Base-by-base conservation (phyloP, 2,797 vertebrate species). In the Prunella strophiata region DNA sequence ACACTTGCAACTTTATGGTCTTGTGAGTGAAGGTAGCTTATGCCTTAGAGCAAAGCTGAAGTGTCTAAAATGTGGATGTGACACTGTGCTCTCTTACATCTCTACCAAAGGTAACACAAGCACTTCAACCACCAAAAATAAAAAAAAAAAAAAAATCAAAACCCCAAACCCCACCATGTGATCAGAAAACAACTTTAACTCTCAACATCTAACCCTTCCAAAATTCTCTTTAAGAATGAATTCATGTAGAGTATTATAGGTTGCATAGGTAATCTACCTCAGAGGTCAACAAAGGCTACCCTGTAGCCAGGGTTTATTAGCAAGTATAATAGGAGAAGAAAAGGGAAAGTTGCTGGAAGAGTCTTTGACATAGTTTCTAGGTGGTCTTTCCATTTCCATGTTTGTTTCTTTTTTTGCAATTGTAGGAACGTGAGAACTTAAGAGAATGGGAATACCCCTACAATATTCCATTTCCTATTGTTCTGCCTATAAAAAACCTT, bases 241-340 rank as follows among this genome's bases (percentile, higher is more conserved):
- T 96, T 91, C 54, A 91, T 94, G 95, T 91, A 91, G 88, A 96
- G 65, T 82, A 81, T 96, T 95, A 95, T 45, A 94, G 95, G 96
- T 97, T 98, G 98, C 98, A 98, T 98, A 98, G 98, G 98, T 98
- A 96, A 97, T 95, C 97, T 97, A 98, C 96, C 93, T 96, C 97
- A 97, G 97, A 98, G 98, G 97, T 98, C 96, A 97, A 96, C 88
- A 95, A 96, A 94, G 95, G 97, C 97, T 98, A 98, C 97, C 95
- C 96, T 95, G 97, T 97, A 98, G 98, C 96, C 96, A 97, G 94
- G 94, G 76, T 97, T 97, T 94, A 96, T 94, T 93, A 96, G 88
- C 91, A 97, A 97, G 72, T 96, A 93, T 48, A 97, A 84, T 80
- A 97, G 88, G 89, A 91, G 85, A 95, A 97, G 85, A 97, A 94